These are phyloP conservation scores for Piscicola geometra DNA, from an alignment of 2,888 invertebrate species.

Conservation along the genomic window DNA sequence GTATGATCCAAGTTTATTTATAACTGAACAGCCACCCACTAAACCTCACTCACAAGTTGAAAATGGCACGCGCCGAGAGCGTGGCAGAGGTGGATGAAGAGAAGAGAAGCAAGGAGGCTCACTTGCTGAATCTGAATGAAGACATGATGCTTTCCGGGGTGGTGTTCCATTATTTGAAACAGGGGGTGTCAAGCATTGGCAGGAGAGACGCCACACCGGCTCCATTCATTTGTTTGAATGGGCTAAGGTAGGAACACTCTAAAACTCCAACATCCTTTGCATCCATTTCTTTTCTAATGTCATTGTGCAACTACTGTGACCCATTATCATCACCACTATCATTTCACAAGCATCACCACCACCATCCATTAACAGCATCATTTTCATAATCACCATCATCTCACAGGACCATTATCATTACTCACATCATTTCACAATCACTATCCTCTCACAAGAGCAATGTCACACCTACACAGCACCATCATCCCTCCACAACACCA, in stretches of 20 bases:
- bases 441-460: too few species aligned
- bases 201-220: constrained; percentile 51
- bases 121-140: constrained; percentile 55
- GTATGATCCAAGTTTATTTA: too few species aligned
- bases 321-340: constrained; percentile 10
- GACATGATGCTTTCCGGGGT: constrained; percentile 56
- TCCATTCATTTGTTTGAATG: constrained; percentile 52
- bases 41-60: constrained; percentile 32
- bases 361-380: too few species aligned
- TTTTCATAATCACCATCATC: too few species aligned
- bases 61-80: constrained; percentile 24
- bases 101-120: constrained; percentile 47
- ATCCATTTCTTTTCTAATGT: not conserved
- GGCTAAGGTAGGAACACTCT: constrained; percentile 52
- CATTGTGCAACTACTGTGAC: not conserved
- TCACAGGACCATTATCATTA: too few species aligned
- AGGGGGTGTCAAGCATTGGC: constrained; percentile 51
- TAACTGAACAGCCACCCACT: too few species aligned
- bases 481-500: too few species aligned
- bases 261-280: not conserved
- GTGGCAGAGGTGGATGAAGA: constrained; percentile 23
- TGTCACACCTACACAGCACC: too few species aligned
- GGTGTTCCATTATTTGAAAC: constrained; percentile 50
- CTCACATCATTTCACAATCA: too few species aligned
- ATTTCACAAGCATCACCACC: too few species aligned